These are phyloP conservation scores for Tetragnatha montana DNA, from an alignment of 2,888 invertebrate species.

Conservation along the genomic window DNA sequence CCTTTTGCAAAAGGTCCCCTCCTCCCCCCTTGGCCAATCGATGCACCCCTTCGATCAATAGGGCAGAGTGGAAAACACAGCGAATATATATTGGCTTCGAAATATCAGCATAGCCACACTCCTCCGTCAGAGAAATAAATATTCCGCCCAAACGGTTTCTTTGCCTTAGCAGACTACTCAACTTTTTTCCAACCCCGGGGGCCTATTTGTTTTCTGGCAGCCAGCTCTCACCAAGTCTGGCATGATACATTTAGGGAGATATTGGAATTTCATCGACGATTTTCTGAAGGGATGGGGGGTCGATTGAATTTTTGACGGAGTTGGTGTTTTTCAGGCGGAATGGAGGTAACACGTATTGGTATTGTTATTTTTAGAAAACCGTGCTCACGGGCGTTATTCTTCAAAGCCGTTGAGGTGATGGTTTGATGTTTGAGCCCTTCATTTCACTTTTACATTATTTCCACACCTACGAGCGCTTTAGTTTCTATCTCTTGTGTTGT, in stretches of 20 bases:
- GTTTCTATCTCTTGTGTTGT: too few species aligned
- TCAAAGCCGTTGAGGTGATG: too few species aligned
- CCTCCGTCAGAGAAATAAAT: slow-evolving; percentile 20
- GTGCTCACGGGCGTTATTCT: too few species aligned
- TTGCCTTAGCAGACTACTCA: slow-evolving; percentile 2
- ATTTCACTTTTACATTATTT: too few species aligned
- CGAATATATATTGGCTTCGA: slow-evolving; percentile 31
- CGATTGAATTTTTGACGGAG: neutral
- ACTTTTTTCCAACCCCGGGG: slow-evolving; percentile 1
- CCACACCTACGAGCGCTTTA: too few species aligned
- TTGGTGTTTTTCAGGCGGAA: neutral
- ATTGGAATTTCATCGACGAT: slow-evolving; percentile 12
- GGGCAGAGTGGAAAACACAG: slow-evolving; percentile 24
- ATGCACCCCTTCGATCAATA: slow-evolving; percentile 22
- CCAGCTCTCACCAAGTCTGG: neutral
- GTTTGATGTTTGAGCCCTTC: too few species aligned
- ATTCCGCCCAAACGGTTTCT: slow-evolving; percentile 24
- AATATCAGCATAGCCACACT: slow-evolving; percentile 12
- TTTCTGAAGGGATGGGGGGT: neutral
- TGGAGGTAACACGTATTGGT: too few species aligned
- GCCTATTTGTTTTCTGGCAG: slow-evolving; percentile 8
- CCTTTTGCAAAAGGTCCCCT: neutral
- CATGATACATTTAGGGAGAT: slow-evolving; percentile 14
- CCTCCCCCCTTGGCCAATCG: slow-evolving; percentile 7
- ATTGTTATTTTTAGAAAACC: too few species aligned